Base-by-base conservation (phyloP, 2,888 invertebrate genomes). In the Athalia circularis region DNA sequence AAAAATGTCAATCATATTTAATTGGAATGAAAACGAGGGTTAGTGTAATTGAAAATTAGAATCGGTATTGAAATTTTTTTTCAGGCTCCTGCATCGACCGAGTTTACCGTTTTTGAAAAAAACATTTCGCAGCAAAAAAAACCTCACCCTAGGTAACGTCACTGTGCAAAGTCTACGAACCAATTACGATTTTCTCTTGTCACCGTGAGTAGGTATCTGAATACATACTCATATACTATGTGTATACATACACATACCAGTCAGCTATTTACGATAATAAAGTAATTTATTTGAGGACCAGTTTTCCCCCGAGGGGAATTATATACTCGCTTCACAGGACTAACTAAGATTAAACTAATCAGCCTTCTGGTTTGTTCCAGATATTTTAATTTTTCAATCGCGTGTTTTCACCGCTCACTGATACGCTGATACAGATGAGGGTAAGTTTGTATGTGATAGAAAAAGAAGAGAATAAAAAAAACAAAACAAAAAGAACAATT, bases 321-420 rank as follows among this genome's bases (percentile, higher is more conserved):
- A 54, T 54, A n/a, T 43, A 52, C 68, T 65, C 65, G 77, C 50
- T 50, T 13, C 68, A 45, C 68, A 47, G 67, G 64, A 64, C 59
- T 72, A 8, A 59, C 72, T 74, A 45, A 54, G 75, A 77, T 80
- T 77, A 78, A 80, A 72, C 68, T 74, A 79, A 80, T 80, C 77
- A 79, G 70, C 74, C 50, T 65, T 54, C 59, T 72, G 72, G 59
- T 72, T 76, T 65, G 59, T 61, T 72, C 67, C 47, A 79, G 77
- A 13, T 68, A 59, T 59, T 72, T 9, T 59, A 59, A 72, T 72
- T 72, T 57, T 57, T 59, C 57, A 59, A 57, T 72, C 9, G 52
- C 1, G 29, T 72, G 9, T 59, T 72, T 65, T 47, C 13, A n/a
- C 47, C 15, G 5, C 4, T 13, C 45, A 47, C 29, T 29, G 2